Base-by-base conservation (phyloP, 2,113 vertebrate species). In the Alethe diademata region DNA sequence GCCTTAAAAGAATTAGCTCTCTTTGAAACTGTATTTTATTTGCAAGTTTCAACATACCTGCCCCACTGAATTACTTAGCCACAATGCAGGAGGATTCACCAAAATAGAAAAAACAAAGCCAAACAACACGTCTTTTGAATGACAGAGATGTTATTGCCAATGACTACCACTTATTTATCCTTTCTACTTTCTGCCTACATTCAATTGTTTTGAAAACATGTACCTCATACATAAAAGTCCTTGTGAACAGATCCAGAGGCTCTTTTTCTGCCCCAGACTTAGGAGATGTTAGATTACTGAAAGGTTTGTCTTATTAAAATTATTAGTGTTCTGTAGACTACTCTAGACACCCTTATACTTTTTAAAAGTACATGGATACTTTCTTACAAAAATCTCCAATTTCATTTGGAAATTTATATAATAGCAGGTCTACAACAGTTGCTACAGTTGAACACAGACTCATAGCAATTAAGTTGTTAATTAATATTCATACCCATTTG, bases 401-500 rank as follows among this genome's bases (percentile, higher is more conserved):
- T 84, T 78, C 6, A 53, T 43, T 7, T 45, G 23, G 48, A n/a
- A 80, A 70, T 51, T 19, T n/a, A 67, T 38, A 6, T 0, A 62
- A 17, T 0, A 81, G 56, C n/a, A 73, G 43, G 47, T 64, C 50
- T 60, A 64, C 3, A 1, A 57, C 64, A 85, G 11, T 2, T 78
- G 14, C 26, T 26, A 9, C 0, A 89, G 17, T 20, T 56, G 28
- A 82, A 76, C 18, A 76, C 11, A 72, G 58, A 60, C 23, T 61
- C 28, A 65, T 5, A 50, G 14, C 20, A 90, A 73, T 73, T 22
- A 85, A 69, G 9, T 56, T 14, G 79, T 42, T 82, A 69, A 31
- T 13, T 58, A 69, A 33, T 6, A 10, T 47, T 64, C 96, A 85
- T 98, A 99, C 99, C 99, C 98, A 26, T 98, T 98, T 25, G 98